Evolutionary conservation across 2,888 invertebrate species (phyloP), one percentile per base, ranked within the genome.

Genomic region (Eupithecia abbreviata): DNA sequence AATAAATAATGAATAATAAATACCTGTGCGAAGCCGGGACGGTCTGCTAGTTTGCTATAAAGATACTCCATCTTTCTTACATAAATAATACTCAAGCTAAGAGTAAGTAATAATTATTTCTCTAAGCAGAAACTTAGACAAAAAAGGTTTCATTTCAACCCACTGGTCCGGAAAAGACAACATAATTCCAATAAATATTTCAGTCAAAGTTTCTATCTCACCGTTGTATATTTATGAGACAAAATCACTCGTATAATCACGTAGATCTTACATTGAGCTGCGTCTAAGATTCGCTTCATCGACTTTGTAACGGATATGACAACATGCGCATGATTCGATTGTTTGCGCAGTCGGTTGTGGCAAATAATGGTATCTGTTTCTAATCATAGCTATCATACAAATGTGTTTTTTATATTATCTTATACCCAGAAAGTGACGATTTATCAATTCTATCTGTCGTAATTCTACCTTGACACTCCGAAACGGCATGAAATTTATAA

Each of bases 251-350:
- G 49, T 18, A 69, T 62, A 58, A 58, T 77, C 71, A 73, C 71
- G 47, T 73, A 72, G n/a, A 77, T 74, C 51, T 73, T 81, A 82
- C 80, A 84, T 82, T 84, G 82, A 84, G 85, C 86, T 82, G 83
- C 75, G 79, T 84, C 87, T 88, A 88, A 84, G 86, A 86, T 84
- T 83, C 85, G 87, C 87, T 86, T 82, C 82, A 84, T 55, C 83
- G 85, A 81, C 75, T 75, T 76, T 85, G 85, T 85, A 86, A 87
- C 88, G 88, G 89, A 89, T 89, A 88, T 88, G 88, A 88, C 86
- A 85, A 82, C 80, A 81, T 83, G 81, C 75, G 80, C 79, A 82
- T 79, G 79, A 83, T 51, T 82, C 75, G 69, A 6, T 75, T 79
- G 75, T 78, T 78, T 72, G 74, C 65, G 71, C 67, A 65, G 43